Evolutionary conservation across 1,140 invertebrate genomes (phyloP).

Genomic region (Lanistes nyassanus): DNA sequence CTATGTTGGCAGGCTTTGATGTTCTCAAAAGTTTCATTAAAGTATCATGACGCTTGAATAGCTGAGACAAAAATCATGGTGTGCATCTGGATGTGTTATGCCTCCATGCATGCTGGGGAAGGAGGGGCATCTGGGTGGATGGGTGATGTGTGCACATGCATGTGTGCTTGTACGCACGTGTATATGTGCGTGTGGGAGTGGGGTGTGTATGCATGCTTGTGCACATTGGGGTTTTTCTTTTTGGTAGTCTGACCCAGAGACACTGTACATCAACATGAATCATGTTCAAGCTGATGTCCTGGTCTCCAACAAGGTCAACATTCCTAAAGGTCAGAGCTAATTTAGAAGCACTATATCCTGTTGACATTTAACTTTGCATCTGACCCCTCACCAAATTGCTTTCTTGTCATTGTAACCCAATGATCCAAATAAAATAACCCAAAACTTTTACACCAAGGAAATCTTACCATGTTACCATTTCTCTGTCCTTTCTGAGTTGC

Average conservation of each 20-base stretch:
- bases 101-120: too few species aligned
- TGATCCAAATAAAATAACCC: neutral
- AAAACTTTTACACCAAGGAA: neutral
- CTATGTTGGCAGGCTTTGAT: too few species aligned
- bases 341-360: neutral
- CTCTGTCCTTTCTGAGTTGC: neutral
- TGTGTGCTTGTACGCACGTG: neutral
- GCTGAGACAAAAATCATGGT: too few species aligned
- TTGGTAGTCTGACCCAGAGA: slow-evolving; percentile 62
- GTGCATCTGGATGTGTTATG: too few species aligned
- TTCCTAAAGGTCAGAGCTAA: slow-evolving; percentile 59
- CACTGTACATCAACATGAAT: slow-evolving; percentile 66
- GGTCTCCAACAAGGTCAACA: slow-evolving; percentile 66
- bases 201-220: slow-evolving; percentile 9
- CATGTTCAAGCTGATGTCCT: slow-evolving; percentile 66
- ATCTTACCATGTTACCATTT: neutral
- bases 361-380: neutral
- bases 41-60: too few species aligned
- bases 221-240: too few species aligned
- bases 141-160: neutral
- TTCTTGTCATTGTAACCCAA: neutral
- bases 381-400: neutral
- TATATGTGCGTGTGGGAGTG: neutral
- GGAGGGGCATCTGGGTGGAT: neutral
- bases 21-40: too few species aligned